Conservation (phyloP, 2,113 vertebrate species). For the Rissa tridactyla region DNA sequence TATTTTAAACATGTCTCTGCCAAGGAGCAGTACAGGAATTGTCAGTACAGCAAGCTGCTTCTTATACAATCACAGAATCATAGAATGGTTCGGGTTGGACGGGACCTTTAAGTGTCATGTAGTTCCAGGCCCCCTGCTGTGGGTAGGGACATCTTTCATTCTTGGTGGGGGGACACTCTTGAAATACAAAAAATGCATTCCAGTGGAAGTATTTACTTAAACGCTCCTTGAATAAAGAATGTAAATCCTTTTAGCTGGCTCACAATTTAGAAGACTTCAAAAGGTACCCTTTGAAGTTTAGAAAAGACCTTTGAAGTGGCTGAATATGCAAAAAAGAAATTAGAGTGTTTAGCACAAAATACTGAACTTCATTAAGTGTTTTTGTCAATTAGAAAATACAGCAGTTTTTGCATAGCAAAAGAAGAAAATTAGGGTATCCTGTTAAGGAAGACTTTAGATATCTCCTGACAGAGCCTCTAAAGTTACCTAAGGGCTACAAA, state of each 20-base stretch:
- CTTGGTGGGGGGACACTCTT: neutral
- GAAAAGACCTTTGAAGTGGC: constrained; percentile 58
- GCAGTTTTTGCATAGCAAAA: constrained; percentile 28
- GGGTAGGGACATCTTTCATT: neutral
- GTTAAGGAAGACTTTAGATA: neutral
- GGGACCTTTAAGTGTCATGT: neutral
- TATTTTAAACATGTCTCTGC: neutral
- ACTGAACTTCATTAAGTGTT: constrained; percentile 51
- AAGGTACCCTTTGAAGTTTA: constrained; percentile 64
- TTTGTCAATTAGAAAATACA: constrained; percentile 48
- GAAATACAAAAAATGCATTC: neutral
- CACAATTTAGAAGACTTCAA: constrained; percentile 56
- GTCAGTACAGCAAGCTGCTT: neutral
- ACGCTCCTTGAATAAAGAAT: neutral
- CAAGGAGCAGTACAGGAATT: neutral
- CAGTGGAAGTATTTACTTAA: constrained; percentile 30
- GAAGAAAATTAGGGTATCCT: constrained; percentile 11
- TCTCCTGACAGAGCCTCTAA: neutral
- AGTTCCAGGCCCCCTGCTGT: neutral
- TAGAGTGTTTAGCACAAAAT: constrained; percentile 39
- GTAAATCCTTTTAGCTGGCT: constrained; percentile 57
- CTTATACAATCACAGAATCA: neutral
- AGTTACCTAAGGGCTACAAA: neutral
- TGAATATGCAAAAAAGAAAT: constrained; percentile 60
- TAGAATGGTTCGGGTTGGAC: neutral